phyloP scores from a whole-genome alignment of 2,113 vertebrate genomes.

The Microcebus ravelobensis region DNA sequence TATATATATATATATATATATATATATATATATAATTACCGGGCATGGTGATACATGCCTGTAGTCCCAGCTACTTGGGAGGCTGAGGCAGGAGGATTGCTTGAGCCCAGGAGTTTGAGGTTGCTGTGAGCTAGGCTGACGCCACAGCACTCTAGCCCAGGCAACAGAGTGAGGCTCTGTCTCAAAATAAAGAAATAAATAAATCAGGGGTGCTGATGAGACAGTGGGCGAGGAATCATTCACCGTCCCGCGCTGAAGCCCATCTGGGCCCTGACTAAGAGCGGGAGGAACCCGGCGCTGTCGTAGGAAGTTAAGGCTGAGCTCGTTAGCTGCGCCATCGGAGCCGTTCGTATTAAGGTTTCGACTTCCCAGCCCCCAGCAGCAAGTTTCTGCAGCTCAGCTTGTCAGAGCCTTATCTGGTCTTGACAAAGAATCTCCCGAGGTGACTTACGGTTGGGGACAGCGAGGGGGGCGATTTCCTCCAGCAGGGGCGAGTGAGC shows the following conservation, averaged over 20 bases:
- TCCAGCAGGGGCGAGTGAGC: not conserved
- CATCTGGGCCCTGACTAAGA: slow-evolving; percentile 74
- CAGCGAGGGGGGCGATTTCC: slow-evolving; percentile 24
- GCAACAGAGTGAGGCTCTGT: too few relatives aligned
- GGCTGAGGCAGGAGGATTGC: too few relatives aligned
- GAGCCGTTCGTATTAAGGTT: slow-evolving; percentile 75
- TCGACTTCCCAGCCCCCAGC: slow-evolving; percentile 63
- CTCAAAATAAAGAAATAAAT: too few relatives aligned
- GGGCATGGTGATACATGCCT: too few relatives aligned
- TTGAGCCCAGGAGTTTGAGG: too few relatives aligned
- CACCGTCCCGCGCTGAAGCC: slow-evolving; percentile 74
- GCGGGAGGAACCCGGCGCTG: slow-evolving; percentile 74
- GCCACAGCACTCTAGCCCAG: too few relatives aligned
- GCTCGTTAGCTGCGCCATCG: slow-evolving; percentile 79
- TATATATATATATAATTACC: too few relatives aligned
- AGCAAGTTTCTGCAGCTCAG: not conserved
- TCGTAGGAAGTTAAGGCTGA: slow-evolving; percentile 83
- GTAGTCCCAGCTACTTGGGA: too few relatives aligned
- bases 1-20: too few relatives aligned
- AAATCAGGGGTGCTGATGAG: slow-evolving; percentile 66
- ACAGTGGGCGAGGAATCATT: slow-evolving; percentile 40
- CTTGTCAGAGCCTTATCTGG: slow-evolving; percentile 35
- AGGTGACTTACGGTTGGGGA: not conserved
- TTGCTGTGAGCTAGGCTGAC: too few relatives aligned
- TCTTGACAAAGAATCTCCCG: not conserved